These are phyloP conservation scores for Copidosoma floridanum DNA, from an alignment of 1,140 invertebrate species.

Conservation along the genomic window DNA sequence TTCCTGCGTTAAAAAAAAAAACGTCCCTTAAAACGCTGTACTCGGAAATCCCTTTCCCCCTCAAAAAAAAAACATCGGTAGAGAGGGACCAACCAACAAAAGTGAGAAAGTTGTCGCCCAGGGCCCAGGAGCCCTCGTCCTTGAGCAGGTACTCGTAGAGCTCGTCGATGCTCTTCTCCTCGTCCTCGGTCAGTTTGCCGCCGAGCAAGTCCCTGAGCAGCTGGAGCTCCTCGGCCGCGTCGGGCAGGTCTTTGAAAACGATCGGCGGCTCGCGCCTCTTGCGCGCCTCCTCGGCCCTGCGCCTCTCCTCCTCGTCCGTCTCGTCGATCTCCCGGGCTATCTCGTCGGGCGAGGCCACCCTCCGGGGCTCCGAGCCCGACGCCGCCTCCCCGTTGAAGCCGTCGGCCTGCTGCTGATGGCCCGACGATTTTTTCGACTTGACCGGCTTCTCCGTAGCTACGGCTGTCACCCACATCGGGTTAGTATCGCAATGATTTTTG, in stretches of 20 bases:
- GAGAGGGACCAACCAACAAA: slow-evolving; percentile 68
- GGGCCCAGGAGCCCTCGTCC: slow-evolving; percentile 86
- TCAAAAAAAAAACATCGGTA: background rate
- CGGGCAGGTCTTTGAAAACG: slow-evolving; percentile 71
- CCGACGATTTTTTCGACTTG: too few relatives aligned
- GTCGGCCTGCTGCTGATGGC: too few relatives aligned
- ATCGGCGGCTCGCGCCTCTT: slow-evolving; percentile 79
- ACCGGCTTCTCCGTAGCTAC: slow-evolving; percentile 42
- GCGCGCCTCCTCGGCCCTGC: slow-evolving; percentile 69
- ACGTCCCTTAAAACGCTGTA: background rate
- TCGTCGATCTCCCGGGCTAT: slow-evolving; percentile 29
- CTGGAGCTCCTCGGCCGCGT: slow-evolving; percentile 68
- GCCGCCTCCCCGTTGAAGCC: background rate
- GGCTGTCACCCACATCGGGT: too few relatives aligned
- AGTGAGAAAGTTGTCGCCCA: slow-evolving; percentile 82
- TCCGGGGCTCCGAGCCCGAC: too few relatives aligned
- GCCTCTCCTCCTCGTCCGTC: slow-evolving; percentile 66
- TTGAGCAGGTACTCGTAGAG: slow-evolving; percentile 82
- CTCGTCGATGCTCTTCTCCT: slow-evolving; percentile 73
- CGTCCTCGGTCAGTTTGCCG: slow-evolving; percentile 67
- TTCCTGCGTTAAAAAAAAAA: slow-evolving; percentile 58
- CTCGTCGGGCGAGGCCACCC: too few relatives aligned
- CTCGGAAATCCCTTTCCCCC: background rate
- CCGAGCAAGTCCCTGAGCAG: slow-evolving; percentile 62
- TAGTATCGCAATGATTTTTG: too few relatives aligned